These are phyloP conservation scores for Andrena minutula DNA, from an alignment of 2,888 invertebrate genomes.

Conservation along the genomic window DNA sequence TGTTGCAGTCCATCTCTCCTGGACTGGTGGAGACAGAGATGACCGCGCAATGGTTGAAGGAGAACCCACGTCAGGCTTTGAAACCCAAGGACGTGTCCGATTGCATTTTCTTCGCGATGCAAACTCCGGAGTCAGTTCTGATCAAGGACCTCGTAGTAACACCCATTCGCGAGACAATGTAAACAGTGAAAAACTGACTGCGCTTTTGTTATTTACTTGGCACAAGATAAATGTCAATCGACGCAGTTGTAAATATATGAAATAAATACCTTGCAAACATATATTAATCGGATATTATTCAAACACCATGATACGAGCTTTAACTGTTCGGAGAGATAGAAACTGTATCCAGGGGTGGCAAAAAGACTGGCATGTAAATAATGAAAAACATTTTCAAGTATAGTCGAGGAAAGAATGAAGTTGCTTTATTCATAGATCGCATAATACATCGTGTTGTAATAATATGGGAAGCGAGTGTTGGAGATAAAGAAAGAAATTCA, in stretches of 20 bases:
- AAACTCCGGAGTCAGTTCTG: slow-evolving; percentile 76
- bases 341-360: not conserved
- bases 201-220: not conserved
- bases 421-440: slow-evolving; percentile 37
- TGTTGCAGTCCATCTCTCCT: slow-evolving; percentile 87
- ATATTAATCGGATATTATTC: not conserved
- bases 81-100: slow-evolving; percentile 84
- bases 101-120: slow-evolving; percentile 81
- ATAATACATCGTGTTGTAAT: slow-evolving; percentile 15
- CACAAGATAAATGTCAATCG: not conserved
- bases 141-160: slow-evolving; percentile 69
- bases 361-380: not conserved
- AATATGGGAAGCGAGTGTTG: not conserved
- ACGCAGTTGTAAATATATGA: slow-evolving; percentile 35
- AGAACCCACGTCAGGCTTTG: slow-evolving; percentile 74
- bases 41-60: slow-evolving; percentile 75
- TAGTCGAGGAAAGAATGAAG: not conserved
- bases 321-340: not conserved
- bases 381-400: not conserved
- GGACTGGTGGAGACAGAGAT: slow-evolving; percentile 88
- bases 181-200: not conserved
- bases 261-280: slow-evolving; percentile 43
- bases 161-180: slow-evolving; percentile 64
- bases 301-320: not conserved
- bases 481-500: slow-evolving; percentile 45